Base-by-base conservation (phyloP, 1,140 invertebrate species). In the Delia radicum region DNA sequence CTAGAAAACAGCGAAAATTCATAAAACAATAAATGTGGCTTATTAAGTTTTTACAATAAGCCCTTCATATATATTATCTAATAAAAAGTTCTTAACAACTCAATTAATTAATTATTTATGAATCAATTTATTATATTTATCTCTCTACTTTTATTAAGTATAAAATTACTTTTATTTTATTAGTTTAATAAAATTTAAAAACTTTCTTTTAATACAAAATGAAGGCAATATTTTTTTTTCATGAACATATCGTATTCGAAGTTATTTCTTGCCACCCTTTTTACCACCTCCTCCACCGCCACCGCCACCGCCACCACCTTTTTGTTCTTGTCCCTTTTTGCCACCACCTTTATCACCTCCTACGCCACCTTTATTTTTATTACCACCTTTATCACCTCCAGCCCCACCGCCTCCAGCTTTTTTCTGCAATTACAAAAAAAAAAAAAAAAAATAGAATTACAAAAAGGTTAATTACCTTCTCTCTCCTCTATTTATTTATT, bases 271-370 rank as follows among this genome's bases (percentile, higher is more conserved):
- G 78, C 83, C 83, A 65, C 83, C 83, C 69, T 85, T 77, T 65
- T 75, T 75, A 6, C 73, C 76, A 71, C 79, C 79, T 67, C 77
- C 77, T 8, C 69, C 76, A 21, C 72, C 75, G 5, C 48, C 80
- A 21, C 67, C 76, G 21, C 72, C 75, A 4, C 48, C 80, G 18
- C 67, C 78, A 65, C 76, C 76, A 42, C 77, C 65, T 75, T 85
- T 85, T 76, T 79, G 83, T n/a, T 85, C 83, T 73, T 78, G 81
- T 76, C 79, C 83, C 72, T 83, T 85, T 77, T 85, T 85, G 31
- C 76, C 80, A 69, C 80, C 81, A 73, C 77, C 79, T 81, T 85
- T 85, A 74, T 84, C 83, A 63, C 71, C 78, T 26, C 76, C 80
- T n/a, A 29, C 79, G 27, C 74, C 79, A 71, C 69, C 78, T 78